Conservation (phyloP, 2,797 vertebrate genomes). For the Silurus aristotelis region DNA sequence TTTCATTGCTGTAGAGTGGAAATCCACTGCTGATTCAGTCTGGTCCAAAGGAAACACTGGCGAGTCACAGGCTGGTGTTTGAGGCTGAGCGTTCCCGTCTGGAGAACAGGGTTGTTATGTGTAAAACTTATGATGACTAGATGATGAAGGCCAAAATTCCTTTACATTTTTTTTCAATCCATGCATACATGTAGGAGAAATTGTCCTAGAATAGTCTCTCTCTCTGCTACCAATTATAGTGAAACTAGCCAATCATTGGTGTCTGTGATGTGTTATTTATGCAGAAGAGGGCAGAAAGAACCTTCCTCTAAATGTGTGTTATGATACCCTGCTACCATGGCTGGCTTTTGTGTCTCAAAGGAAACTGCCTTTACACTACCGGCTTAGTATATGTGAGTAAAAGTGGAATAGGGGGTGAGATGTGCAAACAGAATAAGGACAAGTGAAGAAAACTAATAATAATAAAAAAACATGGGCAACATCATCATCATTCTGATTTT, state of each 20-base stretch:
- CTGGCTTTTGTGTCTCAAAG: background rate
- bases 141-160: background rate
- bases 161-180: background rate
- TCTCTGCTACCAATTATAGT: background rate
- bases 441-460: background rate
- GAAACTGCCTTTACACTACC: background rate
- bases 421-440: background rate
- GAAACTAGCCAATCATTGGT: background rate
- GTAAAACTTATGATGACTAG: constrained; percentile 41
- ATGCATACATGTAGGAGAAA: background rate
- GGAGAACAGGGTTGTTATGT: constrained; percentile 75
- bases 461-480: too few relatives aligned
- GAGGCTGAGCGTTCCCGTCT: constrained; percentile 78
- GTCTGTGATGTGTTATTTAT: background rate
- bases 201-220: background rate
- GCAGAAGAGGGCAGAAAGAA: background rate
- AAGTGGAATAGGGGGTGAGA: background rate
- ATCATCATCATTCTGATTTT: background rate
- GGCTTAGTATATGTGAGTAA: background rate
- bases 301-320: background rate
- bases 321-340: background rate
- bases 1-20: constrained; percentile 66
- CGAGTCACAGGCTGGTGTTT: constrained; percentile 82
- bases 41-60: constrained; percentile 77
- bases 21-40: constrained; percentile 75